These are phyloP conservation scores for Julus scanicus DNA, from an alignment of 2,888 invertebrate species.

Conservation along the genomic window DNA sequence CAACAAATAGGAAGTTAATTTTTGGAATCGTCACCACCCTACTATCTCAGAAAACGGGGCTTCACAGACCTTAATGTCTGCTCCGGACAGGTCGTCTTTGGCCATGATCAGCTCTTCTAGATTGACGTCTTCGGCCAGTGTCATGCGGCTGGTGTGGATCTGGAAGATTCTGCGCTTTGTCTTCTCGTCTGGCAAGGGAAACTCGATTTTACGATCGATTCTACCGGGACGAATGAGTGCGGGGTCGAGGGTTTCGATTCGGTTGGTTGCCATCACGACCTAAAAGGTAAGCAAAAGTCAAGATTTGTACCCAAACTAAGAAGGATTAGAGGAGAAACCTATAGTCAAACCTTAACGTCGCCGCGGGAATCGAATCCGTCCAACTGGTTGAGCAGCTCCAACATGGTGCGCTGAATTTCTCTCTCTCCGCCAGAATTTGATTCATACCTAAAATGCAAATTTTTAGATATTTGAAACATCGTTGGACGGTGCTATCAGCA, in stretches of 20 bases:
- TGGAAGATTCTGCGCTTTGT: constrained; percentile 96
- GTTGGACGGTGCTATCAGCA: no score
- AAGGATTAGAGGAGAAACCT: not conserved
- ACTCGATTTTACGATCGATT: constrained; percentile 99
- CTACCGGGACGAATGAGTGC: constrained; percentile 98
- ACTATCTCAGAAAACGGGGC: not conserved
- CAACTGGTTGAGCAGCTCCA: constrained; percentile 96
- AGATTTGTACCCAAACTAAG: no score
- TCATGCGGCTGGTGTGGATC: constrained; percentile 99
- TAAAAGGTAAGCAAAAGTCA: no score
- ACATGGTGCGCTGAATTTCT: constrained; percentile 99
- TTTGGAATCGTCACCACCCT: not conserved
- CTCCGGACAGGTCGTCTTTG: constrained; percentile 98
- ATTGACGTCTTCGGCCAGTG: constrained; percentile 95
- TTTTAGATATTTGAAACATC: no score
- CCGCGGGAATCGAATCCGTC: constrained; percentile 98
- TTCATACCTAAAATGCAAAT: constrained; percentile 82
- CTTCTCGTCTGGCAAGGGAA: constrained; percentile 98
- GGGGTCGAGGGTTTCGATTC: constrained; percentile 98
- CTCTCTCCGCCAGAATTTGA: constrained; percentile 92
- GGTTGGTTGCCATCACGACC: constrained; percentile 97
- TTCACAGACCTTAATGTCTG: constrained; percentile 81
- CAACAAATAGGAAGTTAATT: constrained; percentile 59
- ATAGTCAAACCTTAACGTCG: constrained; percentile 85
- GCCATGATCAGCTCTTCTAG: constrained; percentile 98